Base-by-base conservation (phyloP, 2,113 vertebrate genomes). In the Hydrolagus affinis region DNA sequence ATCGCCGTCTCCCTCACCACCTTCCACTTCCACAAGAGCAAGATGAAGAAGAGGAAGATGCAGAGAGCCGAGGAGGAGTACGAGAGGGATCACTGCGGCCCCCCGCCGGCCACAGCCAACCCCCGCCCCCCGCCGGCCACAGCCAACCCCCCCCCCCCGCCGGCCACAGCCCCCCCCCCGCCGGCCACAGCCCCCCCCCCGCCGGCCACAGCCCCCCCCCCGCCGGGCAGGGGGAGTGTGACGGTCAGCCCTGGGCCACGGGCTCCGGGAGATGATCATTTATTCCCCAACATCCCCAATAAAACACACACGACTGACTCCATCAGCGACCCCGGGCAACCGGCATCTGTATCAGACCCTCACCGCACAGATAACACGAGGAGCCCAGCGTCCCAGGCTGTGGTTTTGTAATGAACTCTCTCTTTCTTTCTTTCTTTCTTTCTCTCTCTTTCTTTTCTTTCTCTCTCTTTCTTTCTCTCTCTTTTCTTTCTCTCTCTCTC, bases 21-120 rank as follows among this genome's bases (percentile, higher is more conserved):
- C 86, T 97, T 98, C 90, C 97, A 97, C 89, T 89, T 98, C 90
- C 96, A 98, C 93, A 99, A 98, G 92, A 93, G 96, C 86, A 97
- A 95, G 93, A 98, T 98, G 91, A 96, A 96, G 91, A 98, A 95
- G 75, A 93, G 96, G 91, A 99, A 98, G 94, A 97, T 98, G 90
- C 95, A 95, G 89, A 95, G 93, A 90, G 97, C 96, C 85, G 96
- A 99, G 91, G 96, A 98, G 91, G 97, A 99, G 76, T 99, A 97
- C 0, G 97, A 99, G 89, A 93, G 97, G 88, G 97, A 99, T 94
- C 95, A 97, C 90, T 95, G 95, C 93, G 93, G 88, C 87, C 91
- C 93, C 8, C 87, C 86, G 85, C 87, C 90, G 86, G 85, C 86
- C 75, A 85, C 89, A 60, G 76, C 73, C 25, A 85, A 87, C 87